Base-by-base conservation (phyloP, 2,113 vertebrate species). In the Pithys albifrons region DNA sequence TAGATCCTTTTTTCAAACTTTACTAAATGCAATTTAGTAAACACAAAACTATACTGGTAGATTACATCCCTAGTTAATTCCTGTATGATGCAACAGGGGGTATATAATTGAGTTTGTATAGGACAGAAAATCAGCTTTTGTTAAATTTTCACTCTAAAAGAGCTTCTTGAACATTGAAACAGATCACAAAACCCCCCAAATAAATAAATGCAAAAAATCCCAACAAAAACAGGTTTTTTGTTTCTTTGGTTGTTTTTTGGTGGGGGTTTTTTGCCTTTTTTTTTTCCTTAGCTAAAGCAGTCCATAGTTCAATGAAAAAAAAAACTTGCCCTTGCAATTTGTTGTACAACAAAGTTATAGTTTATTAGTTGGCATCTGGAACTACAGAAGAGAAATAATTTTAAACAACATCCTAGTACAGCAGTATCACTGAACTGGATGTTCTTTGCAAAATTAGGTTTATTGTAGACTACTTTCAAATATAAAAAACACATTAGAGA, bases 101-200 rank as follows among this genome's bases (percentile, higher is more conserved):
- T 59, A 41, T 10, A 5, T 18, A 25, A 62, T 70, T 29, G 29
- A 52, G 7, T 52, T 22, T 10, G 3, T 31, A 31, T 9, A 74
- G 7, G n/a, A 71, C 15, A 61, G 49, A 91, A 93, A 62, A 46
- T 3, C 19, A 27, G 10, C 3, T 71, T 51, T 85, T 62, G 3
- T 75, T 82, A 15, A 65, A 13, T 51, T 57, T 57, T 87, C 29
- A 81, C 24, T 6, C 9, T 29, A 4, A 57, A 76, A 84, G 8
- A 46, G 2, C 5, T 71, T 85, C n/a, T 81, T 45, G 8, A 28
- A 77, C 2, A 13, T 3, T 17, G 7, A 18, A 77, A 76, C 1
- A 43, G 10, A 3, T 49, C 1, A 31, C 17, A 2, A 10, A 10
- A 33, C n/a, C 10, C 3, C 0, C 3, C 4, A 45, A 61, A 48